Conservation (phyloP, 2,888 invertebrate species). For the Theodoxus fluviatilis region DNA sequence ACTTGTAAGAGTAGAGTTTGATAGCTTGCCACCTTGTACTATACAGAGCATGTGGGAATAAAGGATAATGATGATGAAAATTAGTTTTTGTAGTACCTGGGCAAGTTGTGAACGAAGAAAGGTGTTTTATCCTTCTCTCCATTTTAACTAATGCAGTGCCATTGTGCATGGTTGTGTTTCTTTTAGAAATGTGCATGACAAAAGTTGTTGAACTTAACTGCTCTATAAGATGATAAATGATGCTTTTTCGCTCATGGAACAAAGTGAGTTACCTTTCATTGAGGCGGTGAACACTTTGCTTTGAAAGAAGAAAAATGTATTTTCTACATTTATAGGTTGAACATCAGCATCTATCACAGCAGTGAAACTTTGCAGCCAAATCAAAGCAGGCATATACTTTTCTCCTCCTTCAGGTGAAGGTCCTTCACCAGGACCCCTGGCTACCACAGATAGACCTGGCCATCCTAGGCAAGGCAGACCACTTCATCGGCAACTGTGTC, state of each 20-base stretch:
- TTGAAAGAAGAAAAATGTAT: background rate
- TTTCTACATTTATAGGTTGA: background rate
- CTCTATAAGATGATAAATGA: background rate
- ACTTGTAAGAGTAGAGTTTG: too few species aligned
- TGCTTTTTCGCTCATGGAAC: background rate
- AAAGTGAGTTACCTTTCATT: background rate
- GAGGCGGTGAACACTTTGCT: background rate
- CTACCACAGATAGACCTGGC: slow-evolving; percentile 62
- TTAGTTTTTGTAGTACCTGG: too few species aligned
- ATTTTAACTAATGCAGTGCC: too few species aligned
- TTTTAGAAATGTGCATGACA: background rate
- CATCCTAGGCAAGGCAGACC: slow-evolving; percentile 55
- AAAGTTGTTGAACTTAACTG: background rate
- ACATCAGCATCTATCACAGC: background rate
- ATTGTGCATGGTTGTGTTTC: too few species aligned
- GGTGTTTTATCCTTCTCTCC: too few species aligned
- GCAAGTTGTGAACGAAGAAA: too few species aligned
- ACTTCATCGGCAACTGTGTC: slow-evolving; percentile 64
- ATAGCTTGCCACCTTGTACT: too few species aligned
- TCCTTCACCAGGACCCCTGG: slow-evolving; percentile 59
- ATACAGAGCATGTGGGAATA: too few species aligned
- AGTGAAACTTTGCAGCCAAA: background rate
- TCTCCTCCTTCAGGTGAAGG: slow-evolving; percentile 46
- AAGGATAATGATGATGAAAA: too few species aligned
- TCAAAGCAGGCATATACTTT: background rate